Evolutionary conservation across 2,888 invertebrate genomes (phyloP), one percentile per base, ranked within the genome.

Genomic region (Megaustenia siamemsis): DNA sequence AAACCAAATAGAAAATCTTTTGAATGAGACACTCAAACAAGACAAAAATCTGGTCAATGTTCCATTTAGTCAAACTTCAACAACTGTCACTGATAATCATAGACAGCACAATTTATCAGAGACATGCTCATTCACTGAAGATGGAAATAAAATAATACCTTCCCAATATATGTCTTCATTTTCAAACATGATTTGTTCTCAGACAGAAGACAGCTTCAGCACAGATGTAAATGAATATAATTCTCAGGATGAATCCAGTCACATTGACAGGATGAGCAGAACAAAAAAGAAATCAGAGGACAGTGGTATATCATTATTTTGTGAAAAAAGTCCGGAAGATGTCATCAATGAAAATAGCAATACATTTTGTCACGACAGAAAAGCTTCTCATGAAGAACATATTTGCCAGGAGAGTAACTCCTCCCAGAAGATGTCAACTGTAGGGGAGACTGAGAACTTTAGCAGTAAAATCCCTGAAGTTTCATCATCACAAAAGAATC

Each of bases 231-330:
- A 21, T 32, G 73, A 35, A 32, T 5, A 38, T 77, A 15, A 0
- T 43, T 66, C 79, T 28, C 12, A 28, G 21, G 28, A 66, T 15
- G 45, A 66, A 6, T 4, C 32, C 8, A 80, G 21, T 49, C 32
- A 8, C 21, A 32, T 6, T 15, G 21, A 24, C 15, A 32, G 53
- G 0, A 35, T 1, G 1, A 73, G 43, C 12, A 40, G 78, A 69
- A 76, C 28, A 56, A 38, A 45, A 40, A 83, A 63, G 38, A 83
- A 83, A 69, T 83, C 83, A 21, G 78, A 53, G 56, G 83, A 83
- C 63, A 83, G 83, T 69, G 83, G 83, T 21, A 49, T 83, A 18
- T 83, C 83, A 28, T 83, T 77, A 10, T 6, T 77, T 43, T 38
- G 45, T 73, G 78, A 83, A 40, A 78, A 77, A 69, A 83, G 12